Conservation (phyloP, 1,140 invertebrate species). For the Drosophila bipectinata region DNA sequence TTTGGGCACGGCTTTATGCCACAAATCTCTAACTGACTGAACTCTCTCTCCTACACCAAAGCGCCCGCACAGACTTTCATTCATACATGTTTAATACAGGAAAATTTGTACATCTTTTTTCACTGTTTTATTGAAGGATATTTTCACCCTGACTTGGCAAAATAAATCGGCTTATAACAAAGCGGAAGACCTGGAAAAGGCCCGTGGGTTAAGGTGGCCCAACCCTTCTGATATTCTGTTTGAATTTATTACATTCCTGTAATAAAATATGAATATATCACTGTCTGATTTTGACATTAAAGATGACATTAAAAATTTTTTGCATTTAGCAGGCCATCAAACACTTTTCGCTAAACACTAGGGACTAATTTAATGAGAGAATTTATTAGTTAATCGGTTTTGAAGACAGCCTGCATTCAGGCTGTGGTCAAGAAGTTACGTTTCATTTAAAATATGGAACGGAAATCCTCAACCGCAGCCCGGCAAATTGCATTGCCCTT, state of each 20-base stretch:
- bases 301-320: slow-evolving; percentile 51
- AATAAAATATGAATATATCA: slow-evolving; percentile 51
- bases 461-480: background rate
- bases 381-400: background rate
- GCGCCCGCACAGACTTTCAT: slow-evolving; percentile 8
- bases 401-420: no score
- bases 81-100: slow-evolving; percentile 8
- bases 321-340: no score
- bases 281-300: no score
- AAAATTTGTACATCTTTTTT: slow-evolving; percentile 45
- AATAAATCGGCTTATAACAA: slow-evolving; percentile 67
- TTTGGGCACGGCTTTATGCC: slow-evolving; percentile 46
- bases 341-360: no score
- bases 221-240: slow-evolving; percentile 8
- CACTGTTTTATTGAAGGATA: slow-evolving; percentile 56
- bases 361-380: background rate
- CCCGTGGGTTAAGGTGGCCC: background rate
- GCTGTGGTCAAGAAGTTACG: background rate
- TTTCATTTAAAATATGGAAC: background rate
- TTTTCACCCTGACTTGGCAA: slow-evolving; percentile 40
- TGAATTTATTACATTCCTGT: slow-evolving; percentile 39
- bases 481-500: slow-evolving; percentile 2
- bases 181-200: slow-evolving; percentile 12
- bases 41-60: slow-evolving; percentile 7
- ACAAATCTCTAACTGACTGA: slow-evolving; percentile 51